phyloP scores from a whole-genome alignment of 2,113 vertebrate genomes.

The Alethe castanea region DNA sequence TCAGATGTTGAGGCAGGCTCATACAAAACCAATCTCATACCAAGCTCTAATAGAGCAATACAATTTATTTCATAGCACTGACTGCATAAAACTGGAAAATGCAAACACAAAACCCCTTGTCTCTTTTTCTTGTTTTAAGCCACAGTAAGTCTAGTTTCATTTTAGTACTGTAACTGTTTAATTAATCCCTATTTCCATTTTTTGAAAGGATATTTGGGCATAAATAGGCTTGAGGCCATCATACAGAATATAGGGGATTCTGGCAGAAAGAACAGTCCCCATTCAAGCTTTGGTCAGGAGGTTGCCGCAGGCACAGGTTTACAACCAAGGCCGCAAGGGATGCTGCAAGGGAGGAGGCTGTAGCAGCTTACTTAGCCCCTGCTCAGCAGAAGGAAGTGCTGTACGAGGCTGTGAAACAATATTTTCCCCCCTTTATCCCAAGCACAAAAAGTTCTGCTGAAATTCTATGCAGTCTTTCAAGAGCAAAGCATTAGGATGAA shows the following conservation, averaged over 20 bases:
- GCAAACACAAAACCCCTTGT: not conserved
- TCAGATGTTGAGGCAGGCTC: not conserved
- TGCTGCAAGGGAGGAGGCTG: not conserved
- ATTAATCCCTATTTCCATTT: not conserved
- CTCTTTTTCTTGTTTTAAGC: not conserved
- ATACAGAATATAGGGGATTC: not conserved
- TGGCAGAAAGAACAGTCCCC: not conserved
- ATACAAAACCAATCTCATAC: not conserved
- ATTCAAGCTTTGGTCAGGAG: not conserved
- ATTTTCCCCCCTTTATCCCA: not conserved
- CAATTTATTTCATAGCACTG: not conserved
- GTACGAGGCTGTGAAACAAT: not conserved
- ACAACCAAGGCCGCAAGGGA: fast-evolving
- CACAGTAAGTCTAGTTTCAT: not conserved
- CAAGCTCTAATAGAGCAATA: not conserved
- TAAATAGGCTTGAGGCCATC: not conserved
- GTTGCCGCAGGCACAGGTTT: not conserved
- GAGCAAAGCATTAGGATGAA: not conserved
- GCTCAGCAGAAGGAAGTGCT: not conserved
- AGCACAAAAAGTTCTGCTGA: not conserved
- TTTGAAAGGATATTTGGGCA: not conserved
- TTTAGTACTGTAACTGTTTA: not conserved
- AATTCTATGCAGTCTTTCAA: not conserved
- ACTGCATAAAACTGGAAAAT: not conserved
- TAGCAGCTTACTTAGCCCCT: not conserved